Conservation (phyloP, 1,140 invertebrate genomes). For the Portunus trituberculatus region DNA sequence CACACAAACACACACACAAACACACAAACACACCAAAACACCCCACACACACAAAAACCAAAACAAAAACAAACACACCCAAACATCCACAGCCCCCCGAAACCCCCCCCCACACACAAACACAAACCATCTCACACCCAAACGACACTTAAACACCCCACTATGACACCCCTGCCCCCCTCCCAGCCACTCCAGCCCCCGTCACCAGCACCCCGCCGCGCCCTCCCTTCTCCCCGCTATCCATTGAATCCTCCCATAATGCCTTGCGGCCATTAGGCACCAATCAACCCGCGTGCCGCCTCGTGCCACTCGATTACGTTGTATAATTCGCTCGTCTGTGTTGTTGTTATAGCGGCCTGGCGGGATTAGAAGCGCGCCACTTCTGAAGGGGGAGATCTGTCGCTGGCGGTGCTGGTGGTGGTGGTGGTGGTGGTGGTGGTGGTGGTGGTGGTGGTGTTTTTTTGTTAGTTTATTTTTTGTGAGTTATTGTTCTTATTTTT, state of each 20-base stretch:
- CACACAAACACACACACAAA: too few species aligned
- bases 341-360: slow-evolving; percentile 66
- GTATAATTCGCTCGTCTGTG: slow-evolving; percentile 66
- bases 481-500: background rate
- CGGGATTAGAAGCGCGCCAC: background rate
- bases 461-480: too few species aligned
- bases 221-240: too few species aligned
- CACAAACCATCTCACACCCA: too few species aligned
- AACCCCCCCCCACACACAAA: too few species aligned
- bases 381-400: slow-evolving; percentile 59
- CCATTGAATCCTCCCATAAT: slow-evolving; percentile 43
- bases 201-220: too few species aligned
- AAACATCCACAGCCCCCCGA: too few species aligned
- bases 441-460: background rate
- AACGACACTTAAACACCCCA: too few species aligned
- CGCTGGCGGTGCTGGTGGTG: background rate
- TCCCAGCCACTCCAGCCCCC: too few species aligned
- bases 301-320: slow-evolving; percentile 57
- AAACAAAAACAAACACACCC: too few species aligned
- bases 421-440: too few species aligned
- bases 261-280: slow-evolving; percentile 59
- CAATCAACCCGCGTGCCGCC: slow-evolving; percentile 57
- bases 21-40: background rate
- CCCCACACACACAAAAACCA: background rate
- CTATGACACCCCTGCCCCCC: too few species aligned